Evolutionary conservation across 2,797 vertebrate species (phyloP), one percentile per base, ranked within the genome.

Genomic region (Sebastes vulpes): DNA sequence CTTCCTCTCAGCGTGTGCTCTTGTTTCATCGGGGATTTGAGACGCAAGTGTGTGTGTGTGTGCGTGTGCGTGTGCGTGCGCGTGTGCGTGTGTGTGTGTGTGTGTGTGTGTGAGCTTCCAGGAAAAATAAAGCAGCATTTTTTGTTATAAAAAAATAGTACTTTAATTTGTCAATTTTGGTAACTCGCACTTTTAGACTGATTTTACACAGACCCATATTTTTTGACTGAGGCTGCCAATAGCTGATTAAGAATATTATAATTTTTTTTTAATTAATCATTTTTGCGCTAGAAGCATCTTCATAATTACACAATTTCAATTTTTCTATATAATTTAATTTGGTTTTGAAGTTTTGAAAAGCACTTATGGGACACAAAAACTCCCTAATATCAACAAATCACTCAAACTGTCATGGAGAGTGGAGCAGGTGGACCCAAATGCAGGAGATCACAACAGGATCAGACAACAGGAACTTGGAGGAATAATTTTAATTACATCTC

Each of bases 1-100:
- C 78, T 88, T 80, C 78, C 63, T 81, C 73, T 87, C 80, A 79
- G 76, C 16, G 23, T 79, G 83, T 48, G 64, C 52, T 83, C 53
- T 56, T 65, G 65, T 82, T 75, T 81, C 74, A 72, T 81, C 75
- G 57, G 81, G 81, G 69, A 81, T 76, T 84, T 76, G 18, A 67
- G 21, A 75, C 31, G 58, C 2, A 5, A 20, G 31, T 9, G 53
- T 65, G 35, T 69, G 54, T 54, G 61, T 63, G 32, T 78, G 57
- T 67, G 46, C 50, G 42, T 66, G 53, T 54, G 61, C 18, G 18
- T 63, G 31, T 81, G 46, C 50, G 26, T 50, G 26, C 64, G 61
- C 75, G 57, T 64, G 46, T 56, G 74, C 18, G 56, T 23, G 65
- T 23, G 54, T 50, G 26, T 67, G 61, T 78, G 57, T 64, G 46